These are phyloP conservation scores for Palythoa grandis DNA, from an alignment of 92 coral and sea anemone genomes.

Conservation along the genomic window DNA sequence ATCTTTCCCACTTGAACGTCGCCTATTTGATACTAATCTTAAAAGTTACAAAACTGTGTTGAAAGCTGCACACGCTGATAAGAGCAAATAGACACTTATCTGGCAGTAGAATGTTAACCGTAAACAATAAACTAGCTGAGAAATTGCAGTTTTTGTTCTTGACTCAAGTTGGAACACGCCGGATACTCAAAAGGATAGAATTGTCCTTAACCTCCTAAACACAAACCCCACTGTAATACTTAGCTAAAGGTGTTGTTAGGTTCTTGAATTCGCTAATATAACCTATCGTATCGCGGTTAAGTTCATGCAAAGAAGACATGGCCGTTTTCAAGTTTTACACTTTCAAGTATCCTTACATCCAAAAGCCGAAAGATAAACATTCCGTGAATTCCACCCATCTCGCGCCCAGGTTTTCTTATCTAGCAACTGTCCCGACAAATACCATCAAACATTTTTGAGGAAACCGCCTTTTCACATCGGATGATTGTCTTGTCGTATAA, in stretches of 20 bases:
- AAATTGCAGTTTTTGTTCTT: not conserved
- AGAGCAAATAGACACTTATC: not conserved
- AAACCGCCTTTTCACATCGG: slow-evolving; percentile 47
- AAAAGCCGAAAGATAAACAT: slow-evolving; percentile 28
- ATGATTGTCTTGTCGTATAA: slow-evolving; percentile 37
- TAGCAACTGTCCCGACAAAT: slow-evolving; percentile 31
- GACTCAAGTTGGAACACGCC: not conserved
- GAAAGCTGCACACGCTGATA: slow-evolving; percentile 43
- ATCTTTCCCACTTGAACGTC: slow-evolving; percentile 4
- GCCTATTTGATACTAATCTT: slow-evolving; percentile 28
- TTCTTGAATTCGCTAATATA: not conserved
- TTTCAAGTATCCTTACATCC: not conserved
- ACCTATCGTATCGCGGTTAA: not conserved
- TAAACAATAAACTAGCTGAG: not conserved
- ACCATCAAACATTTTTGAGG: slow-evolving; percentile 11
- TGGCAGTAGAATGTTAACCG: slow-evolving; percentile 2
- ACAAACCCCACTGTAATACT: not conserved
- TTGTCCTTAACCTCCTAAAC: not conserved
- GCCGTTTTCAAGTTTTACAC: not conserved
- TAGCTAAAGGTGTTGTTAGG: no score
- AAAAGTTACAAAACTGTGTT: slow-evolving; percentile 43
- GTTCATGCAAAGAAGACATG: not conserved
- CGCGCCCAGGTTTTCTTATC: slow-evolving; percentile 48
- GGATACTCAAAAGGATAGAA: not conserved
- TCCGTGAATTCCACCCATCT: slow-evolving; percentile 2